Evolutionary conservation across 1,140 invertebrate species (phyloP).

Genomic region (Eufriesea mexicana): DNA sequence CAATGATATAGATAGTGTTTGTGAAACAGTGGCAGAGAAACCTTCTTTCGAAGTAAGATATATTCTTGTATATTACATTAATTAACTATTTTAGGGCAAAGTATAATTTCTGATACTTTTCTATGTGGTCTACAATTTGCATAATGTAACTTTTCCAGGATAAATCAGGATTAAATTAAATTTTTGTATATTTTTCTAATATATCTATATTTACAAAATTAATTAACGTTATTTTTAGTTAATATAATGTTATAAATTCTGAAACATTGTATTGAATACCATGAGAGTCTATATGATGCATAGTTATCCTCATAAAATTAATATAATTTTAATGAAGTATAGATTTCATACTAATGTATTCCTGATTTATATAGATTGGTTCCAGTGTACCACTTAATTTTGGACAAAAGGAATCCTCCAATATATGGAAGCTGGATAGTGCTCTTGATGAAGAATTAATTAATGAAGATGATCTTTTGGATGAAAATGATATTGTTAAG

Average conservation of each 20-base stretch:
- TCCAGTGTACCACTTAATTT: constrained; percentile 83
- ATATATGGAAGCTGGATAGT: constrained; percentile 88
- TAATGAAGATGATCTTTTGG: constrained; percentile 93
- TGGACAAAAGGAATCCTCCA: constrained; percentile 69
- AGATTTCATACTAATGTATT: constrained; percentile 6
- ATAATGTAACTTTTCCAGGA: no score
- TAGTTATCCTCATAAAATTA: background rate
- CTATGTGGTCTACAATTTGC: no score
- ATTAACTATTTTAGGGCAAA: no score
- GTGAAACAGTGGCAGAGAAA: constrained; percentile 83
- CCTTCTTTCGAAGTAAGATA: constrained; percentile 84
- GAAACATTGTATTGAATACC: no score
- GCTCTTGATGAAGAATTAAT: constrained; percentile 89
- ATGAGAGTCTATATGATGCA: background rate
- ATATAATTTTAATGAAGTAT: background rate
- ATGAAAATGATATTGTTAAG: constrained; percentile 94
- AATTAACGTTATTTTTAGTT: no score
- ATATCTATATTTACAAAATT: no score
- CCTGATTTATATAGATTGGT: constrained; percentile 78
- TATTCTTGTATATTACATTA: background rate
- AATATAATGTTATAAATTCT: no score
- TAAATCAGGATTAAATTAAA: no score
- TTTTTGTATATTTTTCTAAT: no score
- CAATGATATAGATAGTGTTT: constrained; percentile 78
- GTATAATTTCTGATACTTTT: no score